Percentiles rank a stretch among this genome's conserved stretches.
phyloP scores from a whole-genome alignment of 2,113 vertebrate species.

The Gobiocypris rarus region DNA sequence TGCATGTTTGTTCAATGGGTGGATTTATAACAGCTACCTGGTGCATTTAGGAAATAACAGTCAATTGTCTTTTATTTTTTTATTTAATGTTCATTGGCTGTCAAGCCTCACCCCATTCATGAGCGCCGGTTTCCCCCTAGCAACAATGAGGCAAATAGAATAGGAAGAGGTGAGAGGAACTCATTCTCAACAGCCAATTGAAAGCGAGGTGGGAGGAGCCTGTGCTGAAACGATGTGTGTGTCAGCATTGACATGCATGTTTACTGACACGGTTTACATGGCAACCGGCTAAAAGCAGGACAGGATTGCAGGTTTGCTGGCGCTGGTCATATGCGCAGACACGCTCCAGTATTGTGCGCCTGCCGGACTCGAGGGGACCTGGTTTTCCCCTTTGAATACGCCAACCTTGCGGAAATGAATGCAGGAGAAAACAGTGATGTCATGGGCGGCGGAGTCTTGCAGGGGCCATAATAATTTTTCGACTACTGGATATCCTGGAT shows the following conservation, averaged over 20 bases:
- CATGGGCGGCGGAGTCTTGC: background rate
- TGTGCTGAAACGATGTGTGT: constrained; percentile 43
- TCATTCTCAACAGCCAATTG: constrained; percentile 66
- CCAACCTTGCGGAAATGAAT: background rate
- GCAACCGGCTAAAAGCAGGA: constrained; percentile 42
- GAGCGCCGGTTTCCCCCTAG: constrained; percentile 70
- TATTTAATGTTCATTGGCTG: constrained; percentile 67
- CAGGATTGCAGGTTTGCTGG: constrained; percentile 37
- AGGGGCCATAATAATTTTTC: background rate
- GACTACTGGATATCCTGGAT: too few species aligned
- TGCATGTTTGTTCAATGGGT: background rate
- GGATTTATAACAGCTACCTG: background rate
- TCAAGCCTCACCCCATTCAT: constrained; percentile 69
- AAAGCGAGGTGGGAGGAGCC: constrained; percentile 53
- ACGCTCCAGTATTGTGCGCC: background rate
- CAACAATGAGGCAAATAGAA: constrained; percentile 74
- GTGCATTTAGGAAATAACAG: constrained; percentile 12
- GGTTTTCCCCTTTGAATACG: background rate
- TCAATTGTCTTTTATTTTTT: constrained; percentile 41
- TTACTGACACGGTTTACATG: constrained; percentile 53
- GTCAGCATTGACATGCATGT: constrained; percentile 43
- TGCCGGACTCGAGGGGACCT: background rate
- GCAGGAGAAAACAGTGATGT: background rate
- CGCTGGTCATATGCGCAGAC: background rate
- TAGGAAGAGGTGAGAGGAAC: constrained; percentile 64